These are phyloP conservation scores for Drosophila mayri DNA, from an alignment of 1,140 invertebrate genomes.

Conservation along the genomic window DNA sequence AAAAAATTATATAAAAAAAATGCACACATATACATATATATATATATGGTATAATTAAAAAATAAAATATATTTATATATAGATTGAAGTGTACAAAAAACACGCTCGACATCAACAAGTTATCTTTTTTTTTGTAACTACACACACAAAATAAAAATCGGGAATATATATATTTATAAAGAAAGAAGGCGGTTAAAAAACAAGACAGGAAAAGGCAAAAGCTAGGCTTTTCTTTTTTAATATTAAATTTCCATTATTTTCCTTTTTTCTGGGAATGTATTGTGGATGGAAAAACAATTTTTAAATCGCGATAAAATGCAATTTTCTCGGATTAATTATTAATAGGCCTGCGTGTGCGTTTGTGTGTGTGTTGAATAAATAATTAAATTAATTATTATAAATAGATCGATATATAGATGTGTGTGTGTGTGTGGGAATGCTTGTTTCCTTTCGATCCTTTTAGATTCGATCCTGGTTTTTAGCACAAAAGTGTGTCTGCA, in stretches of 20 bases:
- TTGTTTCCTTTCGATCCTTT: constrained; percentile 5
- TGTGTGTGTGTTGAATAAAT: constrained; percentile 54
- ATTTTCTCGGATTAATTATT: constrained; percentile 6
- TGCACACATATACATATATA: constrained; percentile 29
- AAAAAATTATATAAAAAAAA: constrained; percentile 48
- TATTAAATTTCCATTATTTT: not conserved
- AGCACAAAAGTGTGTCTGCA: constrained; percentile 59
- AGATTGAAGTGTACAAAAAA: constrained; percentile 32
- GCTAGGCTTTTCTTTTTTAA: constrained; percentile 42
- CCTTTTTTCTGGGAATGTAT: constrained; percentile 28
- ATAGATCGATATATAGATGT: constrained; percentile 31
- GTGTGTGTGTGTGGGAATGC: constrained; percentile 34
- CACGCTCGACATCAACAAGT: constrained; percentile 15
- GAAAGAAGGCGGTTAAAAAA: constrained; percentile 19
- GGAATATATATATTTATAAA: constrained; percentile 15
- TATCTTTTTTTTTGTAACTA: constrained; percentile 39
- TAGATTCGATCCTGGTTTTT: constrained; percentile 15
- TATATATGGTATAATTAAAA: constrained; percentile 50
- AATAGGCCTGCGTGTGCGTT: constrained; percentile 19
- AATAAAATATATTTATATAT: constrained; percentile 53
- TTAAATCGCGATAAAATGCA: constrained; percentile 7
- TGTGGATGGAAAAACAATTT: constrained; percentile 6
- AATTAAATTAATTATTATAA: constrained; percentile 58
- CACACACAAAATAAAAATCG: constrained; percentile 52
- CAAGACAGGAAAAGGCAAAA: constrained; percentile 20